phyloP scores from a whole-genome alignment of 2,797 vertebrate species.

The Schizopygopsis malacanthus region DNA sequence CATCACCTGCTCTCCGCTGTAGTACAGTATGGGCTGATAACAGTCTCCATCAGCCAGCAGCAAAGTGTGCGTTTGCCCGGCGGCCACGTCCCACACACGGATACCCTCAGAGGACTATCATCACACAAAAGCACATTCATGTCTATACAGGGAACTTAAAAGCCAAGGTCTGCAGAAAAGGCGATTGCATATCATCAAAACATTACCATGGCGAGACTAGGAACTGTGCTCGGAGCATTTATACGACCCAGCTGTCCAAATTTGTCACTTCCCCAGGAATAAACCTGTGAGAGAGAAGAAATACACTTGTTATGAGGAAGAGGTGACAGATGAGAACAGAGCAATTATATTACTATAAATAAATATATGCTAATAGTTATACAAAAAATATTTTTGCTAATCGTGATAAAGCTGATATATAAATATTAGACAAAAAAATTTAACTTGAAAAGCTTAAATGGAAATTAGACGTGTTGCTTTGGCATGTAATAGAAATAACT shows the following conservation, averaged over 20 bases:
- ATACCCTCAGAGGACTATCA: conserved; percentile 82
- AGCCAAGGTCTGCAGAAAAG: background rate
- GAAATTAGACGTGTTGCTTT: background rate
- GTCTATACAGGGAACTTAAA: background rate
- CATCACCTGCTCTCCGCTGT: conserved; percentile 82
- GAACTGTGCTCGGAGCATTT: conserved; percentile 86
- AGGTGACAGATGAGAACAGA: background rate
- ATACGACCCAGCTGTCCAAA: conserved; percentile 91
- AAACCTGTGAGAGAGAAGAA: conserved; percentile 80
- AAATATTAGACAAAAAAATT: background rate
- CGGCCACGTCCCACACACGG: conserved; percentile 88
- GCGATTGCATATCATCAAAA: background rate
- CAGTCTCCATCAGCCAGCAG: conserved; percentile 90
- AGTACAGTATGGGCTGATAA: conserved; percentile 88
- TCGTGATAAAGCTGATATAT: background rate
- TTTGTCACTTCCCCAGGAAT: conserved; percentile 93
- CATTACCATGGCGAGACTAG: conserved; percentile 86
- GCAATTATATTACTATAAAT: background rate
- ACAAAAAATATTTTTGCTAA: background rate
- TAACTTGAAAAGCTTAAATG: background rate
- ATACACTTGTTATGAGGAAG: conserved; percentile 24
- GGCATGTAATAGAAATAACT: background rate
- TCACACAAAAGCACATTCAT: background rate
- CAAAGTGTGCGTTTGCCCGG: conserved; percentile 89
- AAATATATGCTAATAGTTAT: background rate